phyloP scores from a whole-genome alignment of 2,113 vertebrate species.

The Thermophis baileyi region DNA sequence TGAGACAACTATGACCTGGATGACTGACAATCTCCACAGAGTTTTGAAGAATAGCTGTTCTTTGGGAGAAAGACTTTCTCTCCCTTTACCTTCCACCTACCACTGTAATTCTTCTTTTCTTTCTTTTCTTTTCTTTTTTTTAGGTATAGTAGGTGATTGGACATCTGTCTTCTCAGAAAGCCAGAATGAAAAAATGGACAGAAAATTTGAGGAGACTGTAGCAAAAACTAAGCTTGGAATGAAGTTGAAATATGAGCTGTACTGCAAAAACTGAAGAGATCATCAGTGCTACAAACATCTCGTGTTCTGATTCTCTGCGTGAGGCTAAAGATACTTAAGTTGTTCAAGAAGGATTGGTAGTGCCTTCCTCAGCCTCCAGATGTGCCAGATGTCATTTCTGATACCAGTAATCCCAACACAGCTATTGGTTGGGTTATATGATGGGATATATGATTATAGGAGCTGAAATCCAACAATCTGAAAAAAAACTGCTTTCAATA shows the following conservation, averaged over 20 bases:
- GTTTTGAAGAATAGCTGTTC: background rate
- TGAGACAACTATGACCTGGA: background rate
- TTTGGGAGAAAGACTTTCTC: background rate
- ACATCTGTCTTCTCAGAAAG: slow-evolving; percentile 71
- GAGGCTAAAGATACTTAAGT: background rate
- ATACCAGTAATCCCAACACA: background rate
- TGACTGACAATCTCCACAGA: background rate
- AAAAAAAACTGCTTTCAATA: background rate
- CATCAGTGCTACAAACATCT: background rate
- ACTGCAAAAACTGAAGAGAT: slow-evolving; percentile 62
- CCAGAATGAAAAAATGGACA: slow-evolving; percentile 76
- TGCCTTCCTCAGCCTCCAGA: background rate
- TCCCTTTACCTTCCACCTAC: background rate
- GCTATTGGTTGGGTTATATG: background rate
- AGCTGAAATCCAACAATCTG: background rate
- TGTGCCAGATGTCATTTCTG: background rate
- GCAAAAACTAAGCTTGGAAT: slow-evolving; percentile 69
- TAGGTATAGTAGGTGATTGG: slow-evolving; percentile 80
- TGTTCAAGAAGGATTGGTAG: background rate
- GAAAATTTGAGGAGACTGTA: slow-evolving; percentile 70
- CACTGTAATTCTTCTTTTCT: background rate
- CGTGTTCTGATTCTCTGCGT: background rate
- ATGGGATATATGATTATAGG: background rate
- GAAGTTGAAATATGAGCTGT: slow-evolving; percentile 67
- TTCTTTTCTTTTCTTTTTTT: background rate